A percentile compares a stretch with the other conserved stretches of the same genome.
Conservation (phyloP, 2,888 invertebrate species). For the Hypena proboscidalis region DNA sequence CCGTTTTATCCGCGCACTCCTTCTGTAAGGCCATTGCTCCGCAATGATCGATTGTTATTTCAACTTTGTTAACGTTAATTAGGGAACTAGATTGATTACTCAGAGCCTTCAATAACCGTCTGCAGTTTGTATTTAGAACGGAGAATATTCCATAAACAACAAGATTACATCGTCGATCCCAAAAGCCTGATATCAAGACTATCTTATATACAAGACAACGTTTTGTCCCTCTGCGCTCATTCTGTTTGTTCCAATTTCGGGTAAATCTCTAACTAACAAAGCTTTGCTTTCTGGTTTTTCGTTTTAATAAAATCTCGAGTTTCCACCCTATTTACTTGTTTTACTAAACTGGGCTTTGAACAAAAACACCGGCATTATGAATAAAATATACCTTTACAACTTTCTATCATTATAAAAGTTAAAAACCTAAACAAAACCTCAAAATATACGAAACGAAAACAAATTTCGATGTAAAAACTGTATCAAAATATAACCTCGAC, state of each 20-base stretch:
- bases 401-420: constrained; percentile 1
- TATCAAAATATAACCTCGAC: constrained; percentile 22
- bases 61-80: not conserved
- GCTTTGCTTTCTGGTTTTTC: not conserved
- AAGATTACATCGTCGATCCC: no score
- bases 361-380: not conserved
- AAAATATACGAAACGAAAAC: not conserved
- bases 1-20: not conserved
- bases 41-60: constrained; percentile 2
- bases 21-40: constrained; percentile 12
- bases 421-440: not conserved
- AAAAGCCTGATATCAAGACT: no score
- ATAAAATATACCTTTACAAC: not conserved
- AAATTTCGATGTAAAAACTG: constrained; percentile 7
- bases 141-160: no score
- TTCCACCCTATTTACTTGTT: not conserved
- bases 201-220: no score
- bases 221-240: no score
- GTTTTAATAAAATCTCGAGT: not conserved
- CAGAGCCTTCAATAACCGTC: no score
- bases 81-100: not conserved
- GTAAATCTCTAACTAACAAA: no score
- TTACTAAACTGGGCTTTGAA: not conserved
- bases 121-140: no score
- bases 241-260: no score